A percentile compares a stretch with the other conserved stretches of the same genome.
phyloP scores from a whole-genome alignment of 2,113 vertebrate genomes.

The Muntiacus muntjak region DNA sequence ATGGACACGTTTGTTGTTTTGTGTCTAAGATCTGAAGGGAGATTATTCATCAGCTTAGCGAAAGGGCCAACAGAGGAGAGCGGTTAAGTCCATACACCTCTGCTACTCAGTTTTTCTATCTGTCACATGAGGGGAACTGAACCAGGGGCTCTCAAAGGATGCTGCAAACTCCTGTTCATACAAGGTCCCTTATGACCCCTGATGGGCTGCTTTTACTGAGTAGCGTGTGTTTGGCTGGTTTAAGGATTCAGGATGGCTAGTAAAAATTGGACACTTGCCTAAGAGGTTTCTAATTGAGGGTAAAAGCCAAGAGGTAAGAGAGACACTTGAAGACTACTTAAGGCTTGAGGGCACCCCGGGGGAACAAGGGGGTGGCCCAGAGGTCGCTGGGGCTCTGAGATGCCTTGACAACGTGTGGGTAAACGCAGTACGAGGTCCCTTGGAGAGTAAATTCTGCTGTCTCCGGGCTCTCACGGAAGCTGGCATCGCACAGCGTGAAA shows the following conservation, averaged over 20 bases:
- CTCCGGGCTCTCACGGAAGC: not conserved
- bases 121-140: not conserved
- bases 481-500: constrained; percentile 7
- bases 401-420: not conserved
- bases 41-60: not conserved
- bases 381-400: not conserved
- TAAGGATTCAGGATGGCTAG: not conserved
- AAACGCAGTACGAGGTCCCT: not conserved
- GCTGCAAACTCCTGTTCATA: not conserved
- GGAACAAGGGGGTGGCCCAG: not conserved
- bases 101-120: not conserved
- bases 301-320: not conserved
- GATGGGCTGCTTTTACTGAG: not conserved
- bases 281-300: not conserved
- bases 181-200: not conserved
- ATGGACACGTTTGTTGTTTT: not conserved
- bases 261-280: not conserved
- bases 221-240: not conserved
- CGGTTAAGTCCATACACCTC: not conserved
- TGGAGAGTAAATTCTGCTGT: not conserved
- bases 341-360: not conserved
- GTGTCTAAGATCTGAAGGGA: not conserved
- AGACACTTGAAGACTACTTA: not conserved
- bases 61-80: not conserved
- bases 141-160: not conserved